These are phyloP conservation scores for Anthoscopus minutus DNA, from an alignment of 2,113 vertebrate genomes.

Conservation along the genomic window DNA sequence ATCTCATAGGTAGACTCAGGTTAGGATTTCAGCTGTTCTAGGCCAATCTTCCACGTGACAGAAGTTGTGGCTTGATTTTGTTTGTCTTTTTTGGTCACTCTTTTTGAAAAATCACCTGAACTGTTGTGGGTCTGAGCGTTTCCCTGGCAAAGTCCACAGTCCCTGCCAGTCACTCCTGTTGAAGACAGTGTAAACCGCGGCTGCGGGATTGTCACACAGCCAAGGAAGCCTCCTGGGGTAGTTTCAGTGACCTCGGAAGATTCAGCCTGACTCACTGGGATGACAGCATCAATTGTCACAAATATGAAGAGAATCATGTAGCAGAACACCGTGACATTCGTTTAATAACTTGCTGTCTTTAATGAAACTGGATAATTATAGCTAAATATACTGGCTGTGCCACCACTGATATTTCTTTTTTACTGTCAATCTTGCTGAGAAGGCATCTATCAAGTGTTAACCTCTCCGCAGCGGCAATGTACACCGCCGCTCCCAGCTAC, in stretches of 20 bases:
- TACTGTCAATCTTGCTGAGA: neutral
- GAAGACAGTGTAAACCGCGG: rapidly evolving
- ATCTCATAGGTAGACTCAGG: rapidly evolving
- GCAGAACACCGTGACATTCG: neutral
- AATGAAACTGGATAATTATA: neutral
- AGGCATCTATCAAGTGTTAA: rapidly evolving
- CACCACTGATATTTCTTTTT: neutral
- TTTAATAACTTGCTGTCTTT: neutral
- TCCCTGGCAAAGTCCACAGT: neutral
- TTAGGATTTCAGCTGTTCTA: neutral
- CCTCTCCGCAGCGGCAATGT: rapidly evolving
- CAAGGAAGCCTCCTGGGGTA: rapidly evolving
- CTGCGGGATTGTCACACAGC: rapidly evolving
- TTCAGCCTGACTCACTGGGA: neutral
- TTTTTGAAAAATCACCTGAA: neutral
- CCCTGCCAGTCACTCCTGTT: rapidly evolving
- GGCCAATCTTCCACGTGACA: neutral
- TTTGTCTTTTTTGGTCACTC: neutral
- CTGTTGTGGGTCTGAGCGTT: neutral
- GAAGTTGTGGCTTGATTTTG: neutral
- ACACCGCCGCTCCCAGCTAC: rapidly evolving
- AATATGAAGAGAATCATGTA: neutral
- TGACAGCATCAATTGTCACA: neutral
- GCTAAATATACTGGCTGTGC: neutral
- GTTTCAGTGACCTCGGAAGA: neutral